phyloP scores from a whole-genome alignment of 2,888 invertebrate genomes.

The Dasypolia templi region DNA sequence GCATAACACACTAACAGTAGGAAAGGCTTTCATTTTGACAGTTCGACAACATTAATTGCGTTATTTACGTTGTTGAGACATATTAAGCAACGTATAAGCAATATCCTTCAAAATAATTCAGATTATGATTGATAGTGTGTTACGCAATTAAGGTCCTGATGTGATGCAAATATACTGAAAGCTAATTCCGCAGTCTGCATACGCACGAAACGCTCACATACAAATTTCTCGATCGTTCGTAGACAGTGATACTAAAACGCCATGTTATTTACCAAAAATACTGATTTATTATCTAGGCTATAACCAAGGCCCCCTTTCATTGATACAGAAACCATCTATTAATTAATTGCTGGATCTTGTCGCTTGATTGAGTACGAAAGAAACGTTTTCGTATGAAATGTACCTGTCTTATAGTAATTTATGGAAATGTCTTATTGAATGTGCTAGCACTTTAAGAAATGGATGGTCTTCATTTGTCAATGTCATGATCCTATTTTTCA shows the following conservation, averaged over 20 bases:
- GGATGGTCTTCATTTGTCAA: constrained; percentile 82
- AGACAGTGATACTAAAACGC: constrained; percentile 19
- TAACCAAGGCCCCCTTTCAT: constrained; percentile 2
- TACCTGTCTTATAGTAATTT: constrained; percentile 70
- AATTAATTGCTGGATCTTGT: constrained; percentile 32
- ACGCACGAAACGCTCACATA: constrained; percentile 1
- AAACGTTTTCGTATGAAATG: constrained; percentile 37
- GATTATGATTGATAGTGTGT: too few relatives aligned
- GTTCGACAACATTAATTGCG: too few relatives aligned
- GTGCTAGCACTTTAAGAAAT: constrained; percentile 81
- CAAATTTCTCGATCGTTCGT: constrained; percentile 12
- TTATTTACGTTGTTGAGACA: too few relatives aligned
- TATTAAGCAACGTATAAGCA: too few relatives aligned
- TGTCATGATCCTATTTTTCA: constrained; percentile 76
- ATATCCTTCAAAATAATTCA: too few relatives aligned
- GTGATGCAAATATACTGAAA: constrained; percentile 22
- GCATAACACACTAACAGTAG: too few relatives aligned
- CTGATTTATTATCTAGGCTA: background rate
- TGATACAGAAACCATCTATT: constrained; percentile 15
- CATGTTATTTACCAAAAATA: constrained; percentile 1
- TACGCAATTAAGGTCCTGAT: too few relatives aligned
- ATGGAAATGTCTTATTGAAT: constrained; percentile 76
- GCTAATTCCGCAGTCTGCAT: constrained; percentile 7
- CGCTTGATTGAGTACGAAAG: constrained; percentile 13
- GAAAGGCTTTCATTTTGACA: too few relatives aligned